Base-by-base conservation (phyloP, 2,113 vertebrate species). In the Struthidea cinerea region DNA sequence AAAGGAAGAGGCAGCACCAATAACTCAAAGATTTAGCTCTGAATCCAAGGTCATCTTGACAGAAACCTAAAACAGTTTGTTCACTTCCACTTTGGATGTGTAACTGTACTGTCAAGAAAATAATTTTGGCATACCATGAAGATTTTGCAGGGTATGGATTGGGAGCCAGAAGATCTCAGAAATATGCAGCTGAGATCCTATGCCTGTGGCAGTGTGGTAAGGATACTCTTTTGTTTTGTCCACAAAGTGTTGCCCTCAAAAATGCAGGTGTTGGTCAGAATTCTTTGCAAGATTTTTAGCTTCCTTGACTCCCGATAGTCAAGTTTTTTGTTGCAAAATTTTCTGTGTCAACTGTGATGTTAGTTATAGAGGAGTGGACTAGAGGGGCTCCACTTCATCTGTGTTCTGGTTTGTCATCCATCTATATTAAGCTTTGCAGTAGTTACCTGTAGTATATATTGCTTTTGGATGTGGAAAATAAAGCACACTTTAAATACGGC, bases 261-360 rank as follows among this genome's bases (percentile, higher is more conserved):
- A 77, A 65, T 61, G 28, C 9, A 9, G 13, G 6, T 41, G 4
- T 65, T 71, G 33, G 28, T n/a, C 16, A 68, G 60, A 42, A 42
- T 56, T 90, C n/a, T 71, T 85, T 37, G 35, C 19, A 68, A 93
- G 7, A 20, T 56, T 47, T 84, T 73, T 71, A 63, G 27, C 33
- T 76, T 63, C 9, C 68, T 60, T 59, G 56, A 23, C 44, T 88
- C 32, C 17, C 7, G 9, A 37, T 37, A 37, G 17, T 15, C 37
- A 59, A 59, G 16, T 19, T 27, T 44, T 52, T 50, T 22, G 17
- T 77, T 68, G 26, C 21, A 47, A 59, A 52, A 27, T 37, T 37
- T 52, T 52, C 17, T 22, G 0, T 59, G 2, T 76, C 42, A 69
- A 5, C n/a, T 52, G 22, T 6, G 2, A 24, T 5, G 1, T 35